Conservation (phyloP, 2,888 invertebrate genomes). For the Mayetiola destructor region DNA sequence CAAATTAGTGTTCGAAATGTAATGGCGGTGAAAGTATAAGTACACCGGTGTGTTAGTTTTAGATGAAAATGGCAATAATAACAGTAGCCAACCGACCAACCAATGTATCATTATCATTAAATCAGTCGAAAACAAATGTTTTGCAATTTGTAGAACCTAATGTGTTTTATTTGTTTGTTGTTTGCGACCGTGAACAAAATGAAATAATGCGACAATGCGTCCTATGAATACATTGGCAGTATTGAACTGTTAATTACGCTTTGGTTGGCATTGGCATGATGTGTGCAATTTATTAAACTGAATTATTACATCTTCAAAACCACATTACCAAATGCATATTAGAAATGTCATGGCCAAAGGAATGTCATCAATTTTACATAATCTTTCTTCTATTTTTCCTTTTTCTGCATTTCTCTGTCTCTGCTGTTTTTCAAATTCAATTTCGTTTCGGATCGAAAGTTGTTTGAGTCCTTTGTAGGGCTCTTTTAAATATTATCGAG, state of each 20-base stretch:
- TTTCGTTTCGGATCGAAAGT: not conserved
- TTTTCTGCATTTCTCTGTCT: not conserved
- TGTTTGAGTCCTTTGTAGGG: not conserved
- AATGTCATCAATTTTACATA: not conserved
- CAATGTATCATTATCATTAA: constrained; percentile 10
- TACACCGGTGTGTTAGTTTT: too few relatives aligned
- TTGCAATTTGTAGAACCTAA: not conserved
- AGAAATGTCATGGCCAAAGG: constrained; percentile 3
- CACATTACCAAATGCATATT: too few relatives aligned
- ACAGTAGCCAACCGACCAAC: constrained; percentile 4
- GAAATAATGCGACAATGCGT: not conserved
- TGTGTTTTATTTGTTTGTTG: not conserved
- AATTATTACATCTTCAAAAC: constrained; percentile 13
- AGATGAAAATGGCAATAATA: not conserved
- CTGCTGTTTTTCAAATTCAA: not conserved
- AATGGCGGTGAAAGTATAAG: too few relatives aligned
- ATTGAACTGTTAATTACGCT: not conserved
- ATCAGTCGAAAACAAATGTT: constrained; percentile 13
- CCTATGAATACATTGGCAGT: not conserved
- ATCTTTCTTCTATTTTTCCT: not conserved
- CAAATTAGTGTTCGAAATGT: too few relatives aligned
- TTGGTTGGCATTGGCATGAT: not conserved
- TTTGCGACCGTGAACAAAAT: not conserved
- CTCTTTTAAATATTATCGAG: too few relatives aligned
- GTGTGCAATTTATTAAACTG: constrained; percentile 7